Evolutionary conservation across 1,140 invertebrate species (phyloP), one percentile per base, ranked within the genome.

Genomic region (Solen grandis): DNA sequence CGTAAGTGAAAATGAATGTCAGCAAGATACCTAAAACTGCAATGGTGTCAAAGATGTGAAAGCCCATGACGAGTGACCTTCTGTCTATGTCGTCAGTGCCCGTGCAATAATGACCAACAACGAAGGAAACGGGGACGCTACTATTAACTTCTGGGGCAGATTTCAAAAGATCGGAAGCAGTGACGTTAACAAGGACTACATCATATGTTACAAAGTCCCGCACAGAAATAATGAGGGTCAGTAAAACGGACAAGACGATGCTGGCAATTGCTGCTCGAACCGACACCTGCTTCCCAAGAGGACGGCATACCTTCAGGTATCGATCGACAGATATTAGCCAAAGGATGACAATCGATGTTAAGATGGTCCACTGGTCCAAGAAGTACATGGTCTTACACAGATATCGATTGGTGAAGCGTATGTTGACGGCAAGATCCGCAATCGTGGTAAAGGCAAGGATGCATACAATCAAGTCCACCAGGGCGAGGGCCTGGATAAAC

Each of bases 131-230:
- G 5, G 4, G 2, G 13, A 29, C n/a, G 22, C 19, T 46, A 19
- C 19, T 19, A n/a, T n/a, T n/a, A n/a, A n/a, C n/a, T n/a, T n/a
- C n/a, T n/a, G n/a, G n/a, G n/a, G n/a, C n/a, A n/a, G n/a, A n/a
- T 46, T 46, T 46, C 41, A 46, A 19, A 46, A 10, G 41, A 46
- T 57, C 54, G 3, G 31, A 35, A 31, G 69, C 54, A 16, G 46
- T 31, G n/a, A 72, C 38, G 16, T 33, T 55, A 1, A 72, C 33
- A 29, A 38, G 16, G 13, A 72, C 69, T 33, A 50, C 16, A 29
- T n/a, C 52, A 36, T 72, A 72, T 59, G 69, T 72, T 3, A 72
- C 14, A n/a, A 72, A 72, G 33, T 57, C 54, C 19, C 54, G 69
- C 1, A 50, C 29, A 1, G 69, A 72, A 41, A 57, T 31, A 2